phyloP scores from a whole-genome alignment of 2,888 invertebrate genomes.

The Heliconius cydno region DNA sequence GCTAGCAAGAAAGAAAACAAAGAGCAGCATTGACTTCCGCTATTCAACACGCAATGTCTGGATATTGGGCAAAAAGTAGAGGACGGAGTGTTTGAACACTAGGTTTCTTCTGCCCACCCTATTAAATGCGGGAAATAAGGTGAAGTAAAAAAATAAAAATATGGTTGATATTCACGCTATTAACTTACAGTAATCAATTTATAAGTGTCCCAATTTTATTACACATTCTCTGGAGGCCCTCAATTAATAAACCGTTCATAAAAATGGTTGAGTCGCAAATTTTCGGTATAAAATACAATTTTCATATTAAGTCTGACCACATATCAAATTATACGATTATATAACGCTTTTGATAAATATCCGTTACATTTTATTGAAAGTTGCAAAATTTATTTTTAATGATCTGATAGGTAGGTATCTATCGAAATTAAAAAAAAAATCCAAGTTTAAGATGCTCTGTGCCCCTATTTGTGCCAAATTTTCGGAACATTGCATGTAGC shows the following conservation, averaged over 20 bases:
- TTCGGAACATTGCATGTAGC: too few relatives aligned
- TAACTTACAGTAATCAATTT: not conserved
- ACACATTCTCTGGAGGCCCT: not conserved
- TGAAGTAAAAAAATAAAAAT: not conserved
- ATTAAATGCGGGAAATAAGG: not conserved
- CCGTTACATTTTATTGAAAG: too few relatives aligned
- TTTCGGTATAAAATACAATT: not conserved
- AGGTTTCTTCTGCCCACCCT: not conserved
- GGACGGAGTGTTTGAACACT: not conserved
- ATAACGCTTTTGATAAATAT: not conserved
- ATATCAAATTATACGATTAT: not conserved
- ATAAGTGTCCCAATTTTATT: constrained; percentile 5
- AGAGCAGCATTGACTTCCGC: not conserved
- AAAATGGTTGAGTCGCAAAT: not conserved
- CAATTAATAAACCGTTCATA: constrained; percentile 2
- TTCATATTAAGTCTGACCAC: not conserved
- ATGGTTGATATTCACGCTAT: not conserved
- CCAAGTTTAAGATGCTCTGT: too few relatives aligned
- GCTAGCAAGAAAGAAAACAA: not conserved
- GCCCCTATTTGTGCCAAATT: too few relatives aligned
- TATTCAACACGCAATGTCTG: not conserved
- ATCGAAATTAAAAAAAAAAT: too few relatives aligned
- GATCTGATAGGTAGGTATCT: too few relatives aligned
- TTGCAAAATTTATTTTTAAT: too few relatives aligned
- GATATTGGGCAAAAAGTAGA: too few relatives aligned